Conservation (phyloP, 2,113 vertebrate species). For the Cricetomys ansorgei region DNA sequence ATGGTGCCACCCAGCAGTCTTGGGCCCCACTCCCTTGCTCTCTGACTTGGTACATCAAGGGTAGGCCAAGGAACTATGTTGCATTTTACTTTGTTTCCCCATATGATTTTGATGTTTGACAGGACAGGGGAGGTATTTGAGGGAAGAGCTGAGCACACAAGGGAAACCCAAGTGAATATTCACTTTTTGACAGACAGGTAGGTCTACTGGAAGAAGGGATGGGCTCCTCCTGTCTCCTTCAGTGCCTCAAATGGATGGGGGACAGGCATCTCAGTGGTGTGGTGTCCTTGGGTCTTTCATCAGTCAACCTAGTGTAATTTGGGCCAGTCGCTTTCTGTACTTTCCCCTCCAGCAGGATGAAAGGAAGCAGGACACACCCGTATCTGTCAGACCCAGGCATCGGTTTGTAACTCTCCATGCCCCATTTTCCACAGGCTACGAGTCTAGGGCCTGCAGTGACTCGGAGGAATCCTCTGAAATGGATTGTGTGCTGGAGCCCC, state of each 20-base stretch:
- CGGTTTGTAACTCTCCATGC: not conserved
- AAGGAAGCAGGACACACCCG: not conserved
- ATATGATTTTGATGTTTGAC: not conserved
- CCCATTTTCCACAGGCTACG: slow-evolving; percentile 89
- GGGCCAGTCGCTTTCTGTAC: not conserved
- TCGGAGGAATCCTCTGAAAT: slow-evolving; percentile 94
- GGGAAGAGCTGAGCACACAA: not conserved
- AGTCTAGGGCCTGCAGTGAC: slow-evolving; percentile 94
- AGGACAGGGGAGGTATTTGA: not conserved
- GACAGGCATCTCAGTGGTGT: not conserved
- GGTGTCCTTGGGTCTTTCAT: not conserved
- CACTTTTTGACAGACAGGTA: not conserved
- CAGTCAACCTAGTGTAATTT: too few species aligned
- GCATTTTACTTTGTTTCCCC: not conserved
- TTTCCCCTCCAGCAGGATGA: not conserved
- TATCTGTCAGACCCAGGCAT: not conserved
- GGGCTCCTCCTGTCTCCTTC: not conserved
- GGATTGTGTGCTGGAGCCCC: slow-evolving; percentile 89
- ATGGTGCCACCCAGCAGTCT: not conserved
- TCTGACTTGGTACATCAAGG: not conserved
- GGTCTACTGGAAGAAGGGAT: not conserved
- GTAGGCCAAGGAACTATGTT: not conserved
- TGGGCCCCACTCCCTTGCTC: not conserved
- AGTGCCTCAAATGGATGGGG: not conserved
- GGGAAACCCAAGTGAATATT: not conserved